phyloP scores from a whole-genome alignment of 2,113 vertebrate species.

The Mionectes macconnelli region DNA sequence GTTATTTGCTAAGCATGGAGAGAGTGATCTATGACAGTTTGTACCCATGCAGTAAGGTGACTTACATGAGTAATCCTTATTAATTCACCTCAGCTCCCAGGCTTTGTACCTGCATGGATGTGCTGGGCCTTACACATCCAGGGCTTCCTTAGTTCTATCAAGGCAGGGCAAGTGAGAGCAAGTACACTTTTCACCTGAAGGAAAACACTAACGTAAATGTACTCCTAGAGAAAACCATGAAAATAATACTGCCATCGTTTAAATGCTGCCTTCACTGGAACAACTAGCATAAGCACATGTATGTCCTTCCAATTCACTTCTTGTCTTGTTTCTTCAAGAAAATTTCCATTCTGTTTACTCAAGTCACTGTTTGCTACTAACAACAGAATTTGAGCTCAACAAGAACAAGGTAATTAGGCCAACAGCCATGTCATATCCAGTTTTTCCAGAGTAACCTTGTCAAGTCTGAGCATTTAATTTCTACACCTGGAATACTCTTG shows the following conservation, averaged over 20 bases:
- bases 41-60: not conserved
- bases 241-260: not conserved
- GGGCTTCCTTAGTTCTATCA: not conserved
- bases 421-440: not conserved
- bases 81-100: not conserved
- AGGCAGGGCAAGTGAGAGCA: not conserved
- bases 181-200: not conserved
- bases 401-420: not conserved
- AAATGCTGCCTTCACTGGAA: not conserved
- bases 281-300: not conserved
- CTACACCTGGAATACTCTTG: not conserved
- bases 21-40: not conserved
- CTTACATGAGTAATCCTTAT: not conserved
- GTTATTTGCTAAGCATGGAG: not conserved
- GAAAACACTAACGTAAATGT: not conserved
- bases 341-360: not conserved
- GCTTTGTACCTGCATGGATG: not conserved
- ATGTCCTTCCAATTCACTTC: not conserved
- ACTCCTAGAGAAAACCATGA: not conserved
- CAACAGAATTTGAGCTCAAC: not conserved
- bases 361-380: not conserved
- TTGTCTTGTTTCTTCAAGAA: not conserved
- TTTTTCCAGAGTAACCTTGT: not conserved
- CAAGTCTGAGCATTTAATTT: not conserved
- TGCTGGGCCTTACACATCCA: not conserved